A percentile compares a stretch with the other conserved stretches of the same genome.
phyloP scores from a whole-genome alignment of 2,113 vertebrate species.

The Pelecanus crispus region DNA sequence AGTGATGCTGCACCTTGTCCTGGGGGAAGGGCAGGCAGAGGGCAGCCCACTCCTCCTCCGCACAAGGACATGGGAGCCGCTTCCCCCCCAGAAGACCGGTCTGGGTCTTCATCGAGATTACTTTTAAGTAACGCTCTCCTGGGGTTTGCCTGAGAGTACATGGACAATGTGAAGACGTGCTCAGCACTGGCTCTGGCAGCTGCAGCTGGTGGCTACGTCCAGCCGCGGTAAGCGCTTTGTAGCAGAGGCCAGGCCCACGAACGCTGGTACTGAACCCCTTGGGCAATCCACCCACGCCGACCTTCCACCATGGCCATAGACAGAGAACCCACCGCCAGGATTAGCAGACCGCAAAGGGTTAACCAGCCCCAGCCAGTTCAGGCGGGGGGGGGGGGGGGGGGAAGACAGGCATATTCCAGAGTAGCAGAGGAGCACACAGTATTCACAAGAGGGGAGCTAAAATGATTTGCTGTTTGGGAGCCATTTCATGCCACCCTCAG shows the following conservation, averaged over 20 bases:
- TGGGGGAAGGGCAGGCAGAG: neutral
- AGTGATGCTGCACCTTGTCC: neutral
- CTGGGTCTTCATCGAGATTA: neutral
- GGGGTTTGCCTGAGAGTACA: neutral
- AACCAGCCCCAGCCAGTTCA: accelerated
- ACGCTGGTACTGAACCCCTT: accelerated
- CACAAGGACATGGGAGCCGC: accelerated
- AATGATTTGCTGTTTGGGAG: constrained; percentile 6
- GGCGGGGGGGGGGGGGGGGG: accelerated
- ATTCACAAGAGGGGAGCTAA: neutral
- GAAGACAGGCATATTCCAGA: neutral
- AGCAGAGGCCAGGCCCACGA: neutral
- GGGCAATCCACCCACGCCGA: neutral
- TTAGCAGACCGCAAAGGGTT: neutral
- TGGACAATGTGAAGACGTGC: neutral
- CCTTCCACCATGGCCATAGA: accelerated
- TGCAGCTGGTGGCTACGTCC: neutral
- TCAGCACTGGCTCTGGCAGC: neutral
- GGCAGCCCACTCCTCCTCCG: neutral
- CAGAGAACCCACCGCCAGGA: neutral
- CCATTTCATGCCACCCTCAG: constrained; percentile 37
- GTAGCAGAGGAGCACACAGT: neutral
- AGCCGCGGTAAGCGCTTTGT: neutral
- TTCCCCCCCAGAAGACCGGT: neutral
- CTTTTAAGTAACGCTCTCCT: neutral